A percentile compares a stretch with the other conserved stretches of the same genome.
phyloP scores from a whole-genome alignment of 2,113 vertebrate genomes.

The Oostethus manadensis region DNA sequence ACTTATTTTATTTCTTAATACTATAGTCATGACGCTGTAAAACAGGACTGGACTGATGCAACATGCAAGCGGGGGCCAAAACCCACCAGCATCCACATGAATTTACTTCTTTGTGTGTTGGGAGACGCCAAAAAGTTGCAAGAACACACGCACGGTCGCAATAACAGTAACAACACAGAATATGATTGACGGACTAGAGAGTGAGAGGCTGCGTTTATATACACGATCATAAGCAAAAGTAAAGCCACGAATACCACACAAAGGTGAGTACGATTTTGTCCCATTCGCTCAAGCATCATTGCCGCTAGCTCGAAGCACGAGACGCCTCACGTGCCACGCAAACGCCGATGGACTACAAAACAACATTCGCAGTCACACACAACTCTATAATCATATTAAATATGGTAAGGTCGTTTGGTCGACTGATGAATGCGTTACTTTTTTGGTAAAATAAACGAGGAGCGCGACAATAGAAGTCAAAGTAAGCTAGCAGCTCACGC shows the following conservation, averaged over 20 bases:
- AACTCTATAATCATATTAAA: neutral
- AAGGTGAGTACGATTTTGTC: neutral
- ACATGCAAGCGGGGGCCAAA: neutral
- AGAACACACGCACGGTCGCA: neutral
- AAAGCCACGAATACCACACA: neutral
- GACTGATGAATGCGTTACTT: neutral
- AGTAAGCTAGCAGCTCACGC: conserved; percentile 1
- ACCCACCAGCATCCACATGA: no score
- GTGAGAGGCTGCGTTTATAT: no score
- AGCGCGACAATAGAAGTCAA: neutral
- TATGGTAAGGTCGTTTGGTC: neutral
- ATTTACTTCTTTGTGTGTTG: no score
- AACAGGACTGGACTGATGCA: conserved; percentile 12
- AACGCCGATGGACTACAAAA: neutral
- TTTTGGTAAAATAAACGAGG: neutral
- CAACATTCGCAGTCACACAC: neutral
- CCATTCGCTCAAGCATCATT: neutral
- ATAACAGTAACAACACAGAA: neutral
- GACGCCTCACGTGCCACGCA: neutral
- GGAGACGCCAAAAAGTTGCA: neutral
- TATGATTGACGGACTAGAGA: neutral
- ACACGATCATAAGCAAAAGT: neutral
- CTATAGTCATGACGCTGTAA: neutral
- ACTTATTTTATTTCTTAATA: neutral
- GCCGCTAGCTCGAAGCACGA: conserved; percentile 1